Conservation (phyloP, 2,888 invertebrate species). For the Pediacus dermestoides region DNA sequence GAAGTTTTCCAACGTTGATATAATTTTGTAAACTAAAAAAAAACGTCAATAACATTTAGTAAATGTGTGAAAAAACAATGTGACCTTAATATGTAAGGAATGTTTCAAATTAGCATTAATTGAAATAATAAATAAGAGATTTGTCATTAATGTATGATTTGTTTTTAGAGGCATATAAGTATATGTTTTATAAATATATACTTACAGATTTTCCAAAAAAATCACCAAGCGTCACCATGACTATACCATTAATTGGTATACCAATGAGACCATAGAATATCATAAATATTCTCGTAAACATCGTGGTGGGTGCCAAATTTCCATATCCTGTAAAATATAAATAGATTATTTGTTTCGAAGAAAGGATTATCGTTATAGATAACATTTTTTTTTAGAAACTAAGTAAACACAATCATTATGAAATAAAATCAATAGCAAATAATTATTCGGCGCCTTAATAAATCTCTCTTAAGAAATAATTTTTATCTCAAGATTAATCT, state of each 20-base stretch:
- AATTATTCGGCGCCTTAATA: too few relatives aligned
- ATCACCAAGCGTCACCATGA: slow-evolving; percentile 77
- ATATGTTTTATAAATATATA: slow-evolving; percentile 17
- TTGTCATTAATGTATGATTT: slow-evolving; percentile 17
- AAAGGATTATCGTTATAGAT: background rate
- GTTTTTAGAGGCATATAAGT: slow-evolving; percentile 9
- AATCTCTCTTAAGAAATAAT: too few relatives aligned
- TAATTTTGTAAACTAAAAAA: slow-evolving; percentile 67
- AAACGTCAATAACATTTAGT: slow-evolving; percentile 16
- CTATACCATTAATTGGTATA: slow-evolving; percentile 77
- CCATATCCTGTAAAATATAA: slow-evolving; percentile 69
- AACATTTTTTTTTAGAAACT: slow-evolving; percentile 1
- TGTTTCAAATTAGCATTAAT: slow-evolving; percentile 13
- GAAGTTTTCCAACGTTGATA: slow-evolving; percentile 77
- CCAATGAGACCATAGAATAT: slow-evolving; percentile 85
- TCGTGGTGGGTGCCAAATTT: slow-evolving; percentile 81
- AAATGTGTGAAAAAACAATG: slow-evolving; percentile 10
- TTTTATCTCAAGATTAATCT: too few relatives aligned
- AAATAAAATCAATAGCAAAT: too few relatives aligned
- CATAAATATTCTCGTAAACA: slow-evolving; percentile 76
- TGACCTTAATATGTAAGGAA: slow-evolving; percentile 14
- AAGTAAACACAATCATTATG: too few relatives aligned
- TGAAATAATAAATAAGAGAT: slow-evolving; percentile 16
- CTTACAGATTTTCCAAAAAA: slow-evolving; percentile 77
- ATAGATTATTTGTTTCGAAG: too few relatives aligned